Conservation (phyloP, 1,140 invertebrate genomes). For the Listronotus bonariensis region DNA sequence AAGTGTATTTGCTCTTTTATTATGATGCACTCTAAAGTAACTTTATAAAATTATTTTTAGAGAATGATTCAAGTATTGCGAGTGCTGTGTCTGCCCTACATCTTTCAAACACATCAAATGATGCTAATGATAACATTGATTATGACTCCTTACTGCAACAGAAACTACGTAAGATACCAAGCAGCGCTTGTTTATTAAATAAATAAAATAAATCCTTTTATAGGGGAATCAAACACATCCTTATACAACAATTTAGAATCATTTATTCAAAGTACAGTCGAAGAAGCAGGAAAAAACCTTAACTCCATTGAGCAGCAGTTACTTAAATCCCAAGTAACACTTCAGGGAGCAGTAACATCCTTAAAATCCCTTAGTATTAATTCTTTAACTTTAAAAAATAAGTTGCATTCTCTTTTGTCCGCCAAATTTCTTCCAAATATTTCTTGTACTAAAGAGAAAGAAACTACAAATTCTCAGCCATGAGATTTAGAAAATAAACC, state of each 20-base stretch:
- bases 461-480: background rate
- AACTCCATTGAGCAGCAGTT: conserved; percentile 48
- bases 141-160: conserved; percentile 49
- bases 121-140: conserved; percentile 31
- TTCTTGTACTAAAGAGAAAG: conserved; percentile 1
- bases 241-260: conserved; percentile 44
- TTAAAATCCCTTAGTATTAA: conserved; percentile 46
- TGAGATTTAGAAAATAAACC: no score
- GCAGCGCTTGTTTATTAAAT: conserved; percentile 5
- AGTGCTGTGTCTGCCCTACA: conserved; percentile 47
- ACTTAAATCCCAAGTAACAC: conserved; percentile 49
- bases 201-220: conserved; percentile 32
- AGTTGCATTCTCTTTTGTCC: conserved; percentile 46
- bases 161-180: conserved; percentile 46
- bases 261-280: conserved; percentile 39
- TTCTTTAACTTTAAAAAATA: conserved; percentile 48
- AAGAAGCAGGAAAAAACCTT: conserved; percentile 45
- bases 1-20: conserved; percentile 4
- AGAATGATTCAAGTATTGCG: conserved; percentile 41
- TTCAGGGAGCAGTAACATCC: conserved; percentile 50
- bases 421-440: conserved; percentile 47
- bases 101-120: conserved; percentile 17
- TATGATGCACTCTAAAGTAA: no score
- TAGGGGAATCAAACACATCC: conserved; percentile 47
- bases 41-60: conserved; percentile 29